Evolutionary conservation across 2,113 vertebrate genomes (phyloP).

Genomic region (Passer montanus): DNA sequence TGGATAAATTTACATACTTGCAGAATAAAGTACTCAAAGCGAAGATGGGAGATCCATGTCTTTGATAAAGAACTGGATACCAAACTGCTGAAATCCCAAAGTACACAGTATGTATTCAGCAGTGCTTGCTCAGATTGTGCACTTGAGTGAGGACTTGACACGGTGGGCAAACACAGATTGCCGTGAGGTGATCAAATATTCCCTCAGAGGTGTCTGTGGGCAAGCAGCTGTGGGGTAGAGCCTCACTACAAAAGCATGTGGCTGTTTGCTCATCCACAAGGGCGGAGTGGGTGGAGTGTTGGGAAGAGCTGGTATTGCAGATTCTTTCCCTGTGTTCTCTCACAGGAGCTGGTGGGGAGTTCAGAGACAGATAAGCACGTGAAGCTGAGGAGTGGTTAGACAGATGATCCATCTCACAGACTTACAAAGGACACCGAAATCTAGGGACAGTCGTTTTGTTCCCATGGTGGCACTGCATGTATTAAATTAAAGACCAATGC

Average conservation of each 20-base stretch:
- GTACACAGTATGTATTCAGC: fast-evolving
- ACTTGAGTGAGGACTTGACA: not conserved
- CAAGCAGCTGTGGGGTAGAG: not conserved
- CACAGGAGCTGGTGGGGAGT: not conserved
- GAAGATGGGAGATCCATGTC: not conserved
- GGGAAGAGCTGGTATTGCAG: not conserved
- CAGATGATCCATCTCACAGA: not conserved
- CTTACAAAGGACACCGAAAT: not conserved
- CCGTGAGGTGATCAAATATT: not conserved
- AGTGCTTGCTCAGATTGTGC: not conserved
- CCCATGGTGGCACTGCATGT: not conserved
- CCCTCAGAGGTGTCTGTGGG: not conserved
- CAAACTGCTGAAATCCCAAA: not conserved
- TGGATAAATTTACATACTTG: not conserved
- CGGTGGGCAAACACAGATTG: not conserved
- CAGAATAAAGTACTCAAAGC: not conserved
- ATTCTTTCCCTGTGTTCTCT: not conserved
- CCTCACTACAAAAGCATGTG: not conserved
- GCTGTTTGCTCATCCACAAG: not conserved
- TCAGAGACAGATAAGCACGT: not conserved
- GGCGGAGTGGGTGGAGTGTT: not conserved
- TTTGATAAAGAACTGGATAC: not conserved
- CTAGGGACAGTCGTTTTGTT: not conserved
- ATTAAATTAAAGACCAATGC: not conserved
- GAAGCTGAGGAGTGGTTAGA: not conserved